phyloP scores from a whole-genome alignment of 1,140 invertebrate genomes.

The Drosophila fuyamai region DNA sequence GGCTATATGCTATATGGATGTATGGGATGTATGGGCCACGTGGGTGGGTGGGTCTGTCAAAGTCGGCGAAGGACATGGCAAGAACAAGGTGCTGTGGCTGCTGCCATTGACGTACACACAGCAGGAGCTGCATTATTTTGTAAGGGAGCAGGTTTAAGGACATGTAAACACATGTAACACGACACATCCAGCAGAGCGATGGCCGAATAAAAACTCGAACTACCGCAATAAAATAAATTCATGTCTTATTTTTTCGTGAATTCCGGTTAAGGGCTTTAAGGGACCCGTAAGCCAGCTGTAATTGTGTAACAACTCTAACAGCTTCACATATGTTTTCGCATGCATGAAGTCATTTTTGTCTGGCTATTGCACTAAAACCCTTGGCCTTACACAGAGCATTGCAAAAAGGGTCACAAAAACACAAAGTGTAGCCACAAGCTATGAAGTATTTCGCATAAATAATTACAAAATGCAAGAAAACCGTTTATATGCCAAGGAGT shows the following conservation, averaged over 20 bases:
- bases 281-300: conserved; percentile 14
- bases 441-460: conserved; percentile 45
- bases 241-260: conserved; percentile 1
- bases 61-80: conserved; percentile 55
- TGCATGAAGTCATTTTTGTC: conserved; percentile 34
- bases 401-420: conserved; percentile 7
- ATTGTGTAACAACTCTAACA: conserved; percentile 10
- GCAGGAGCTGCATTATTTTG: conserved; percentile 63
- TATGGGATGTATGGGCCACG: conserved; percentile 6
- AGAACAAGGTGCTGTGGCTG: conserved; percentile 53
- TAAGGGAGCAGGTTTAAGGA: conserved; percentile 51
- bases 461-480: conserved; percentile 38
- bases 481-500: conserved; percentile 13
- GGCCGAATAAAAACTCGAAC: conserved; percentile 22
- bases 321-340: conserved; percentile 13
- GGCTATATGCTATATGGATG: background rate
- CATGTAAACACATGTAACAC: conserved; percentile 68
- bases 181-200: conserved; percentile 49
- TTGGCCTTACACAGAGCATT: background rate
- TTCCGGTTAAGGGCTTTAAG: conserved; percentile 6
- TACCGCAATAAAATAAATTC: conserved; percentile 21
- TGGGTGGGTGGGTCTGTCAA: conserved; percentile 34
- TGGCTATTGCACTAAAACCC: conserved; percentile 15
- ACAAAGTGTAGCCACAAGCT: conserved; percentile 19
- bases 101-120: conserved; percentile 57